These are phyloP conservation scores for Drosophila tani DNA, from an alignment of 1,140 invertebrate genomes.

Conservation along the genomic window DNA sequence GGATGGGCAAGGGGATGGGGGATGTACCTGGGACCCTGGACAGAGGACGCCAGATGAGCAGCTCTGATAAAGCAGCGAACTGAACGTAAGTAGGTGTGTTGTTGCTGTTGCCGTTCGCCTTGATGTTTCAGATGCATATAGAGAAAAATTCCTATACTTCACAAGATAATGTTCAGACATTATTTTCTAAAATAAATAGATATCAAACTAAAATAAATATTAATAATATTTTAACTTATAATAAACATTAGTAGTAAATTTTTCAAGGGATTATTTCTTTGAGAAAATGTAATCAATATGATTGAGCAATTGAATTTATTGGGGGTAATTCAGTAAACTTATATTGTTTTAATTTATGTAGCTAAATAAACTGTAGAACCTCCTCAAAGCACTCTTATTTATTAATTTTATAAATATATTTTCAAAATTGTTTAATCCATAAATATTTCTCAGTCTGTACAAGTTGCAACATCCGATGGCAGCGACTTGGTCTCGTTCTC, in stretches of 20 bases:
- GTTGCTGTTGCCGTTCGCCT: constrained; percentile 29
- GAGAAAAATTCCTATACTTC: not conserved
- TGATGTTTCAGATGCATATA: constrained; percentile 21
- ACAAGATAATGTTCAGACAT: too few species aligned
- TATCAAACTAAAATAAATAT: too few species aligned
- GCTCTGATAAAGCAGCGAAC: constrained; percentile 70
- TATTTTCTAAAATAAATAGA: too few species aligned
- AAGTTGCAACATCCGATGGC: constrained; percentile 66
- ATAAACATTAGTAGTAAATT: not conserved
- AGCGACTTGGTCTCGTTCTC: constrained; percentile 58
- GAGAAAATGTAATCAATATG: too few species aligned
- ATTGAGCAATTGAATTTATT: too few species aligned
- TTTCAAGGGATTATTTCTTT: not conserved
- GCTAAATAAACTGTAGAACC: too few species aligned
- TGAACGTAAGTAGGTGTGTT: constrained; percentile 59
- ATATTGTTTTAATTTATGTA: too few species aligned
- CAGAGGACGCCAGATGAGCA: constrained; percentile 70
- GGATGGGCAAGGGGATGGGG: not conserved
- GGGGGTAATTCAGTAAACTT: too few species aligned
- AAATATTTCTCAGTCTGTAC: not conserved
- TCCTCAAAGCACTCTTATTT: too few species aligned
- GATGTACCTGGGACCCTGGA: constrained; percentile 39
- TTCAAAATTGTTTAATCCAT: rapidly evolving
- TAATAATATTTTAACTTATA: too few species aligned
- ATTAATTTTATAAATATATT: not conserved